Base-by-base conservation (phyloP, 2,888 invertebrate genomes). In the Mechanitis messenoides region DNA sequence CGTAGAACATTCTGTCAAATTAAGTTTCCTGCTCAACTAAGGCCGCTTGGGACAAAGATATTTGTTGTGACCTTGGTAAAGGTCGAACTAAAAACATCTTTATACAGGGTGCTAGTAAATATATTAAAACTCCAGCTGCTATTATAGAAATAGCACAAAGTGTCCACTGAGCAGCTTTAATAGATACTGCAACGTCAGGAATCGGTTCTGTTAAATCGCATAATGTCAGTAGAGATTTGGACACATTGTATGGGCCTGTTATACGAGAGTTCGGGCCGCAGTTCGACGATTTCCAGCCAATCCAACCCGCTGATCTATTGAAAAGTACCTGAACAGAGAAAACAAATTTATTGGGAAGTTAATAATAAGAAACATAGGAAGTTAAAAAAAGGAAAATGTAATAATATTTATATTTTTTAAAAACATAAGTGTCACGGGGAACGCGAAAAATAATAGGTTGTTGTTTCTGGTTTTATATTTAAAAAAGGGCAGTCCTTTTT, bases 241-340 rank as follows among this genome's bases (percentile, higher is more conserved):
- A 71, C 0, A 77, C 66, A 63, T 81, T 81, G 71, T 84, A 83
- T 0, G 90, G 91, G 0, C 91, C 91, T 0, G 81, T 72, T 6
- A 91, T 74, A 1, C 77, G 75, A 0, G 86, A 77, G 9, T 80
- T 73, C 0, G 87, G 78, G 0, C 91, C 91, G 60, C 91, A 91
- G 46, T 77, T 75, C 0, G 91, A 85, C 0, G 81, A 76, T 56
- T 80, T 77, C 74, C 85, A 91, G 45, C 89, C 86, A 31, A 91
- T 87, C 80, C 87, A 88, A 60, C 84, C 83, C 12, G 81, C 83
- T 33, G 90, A 85, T 65, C 87, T 80, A 69, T 91, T 91, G 76
- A 91, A 91, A 57, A 85, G 59, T 1, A 90, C 83, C 88, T 89
- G 81, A 0, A 79, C 81, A 61, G 5, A 42, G 42, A 55, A 53